phyloP scores from a whole-genome alignment of 2,797 vertebrate species.

The Apogon hyalosoma region DNA sequence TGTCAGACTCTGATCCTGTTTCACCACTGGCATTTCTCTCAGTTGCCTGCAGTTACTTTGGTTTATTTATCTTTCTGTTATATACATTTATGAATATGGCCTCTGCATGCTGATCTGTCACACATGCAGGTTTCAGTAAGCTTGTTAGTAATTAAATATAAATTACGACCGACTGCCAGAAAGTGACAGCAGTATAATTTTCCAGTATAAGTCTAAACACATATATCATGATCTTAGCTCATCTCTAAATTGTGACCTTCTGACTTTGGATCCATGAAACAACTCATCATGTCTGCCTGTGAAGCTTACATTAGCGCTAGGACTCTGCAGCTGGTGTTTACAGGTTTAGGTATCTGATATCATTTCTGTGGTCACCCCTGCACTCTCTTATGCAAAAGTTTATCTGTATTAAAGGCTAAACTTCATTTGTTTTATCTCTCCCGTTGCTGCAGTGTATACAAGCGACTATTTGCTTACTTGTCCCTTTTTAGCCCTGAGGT shows the following conservation, averaged over 20 bases:
- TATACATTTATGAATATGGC: background rate
- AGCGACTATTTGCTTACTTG: conserved; percentile 55
- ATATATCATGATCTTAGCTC: background rate
- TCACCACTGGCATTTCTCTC: conserved; percentile 35
- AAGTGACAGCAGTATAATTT: background rate
- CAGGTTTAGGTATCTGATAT: conserved; percentile 1
- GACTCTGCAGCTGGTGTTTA: background rate
- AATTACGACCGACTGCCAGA: background rate
- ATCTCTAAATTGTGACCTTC: conserved; percentile 2
- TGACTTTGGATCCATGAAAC: conserved; percentile 5
- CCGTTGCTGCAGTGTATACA: conserved; percentile 18
- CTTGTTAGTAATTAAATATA: background rate
- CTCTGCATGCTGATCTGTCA: background rate
- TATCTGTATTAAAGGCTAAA: conserved; percentile 18
- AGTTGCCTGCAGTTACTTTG: conserved; percentile 15
- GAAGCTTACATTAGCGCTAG: background rate
- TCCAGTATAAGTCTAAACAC: background rate
- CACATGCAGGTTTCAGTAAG: background rate
- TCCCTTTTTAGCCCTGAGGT: conserved; percentile 65
- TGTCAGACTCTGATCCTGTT: conserved; percentile 40
- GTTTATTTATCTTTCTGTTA: conserved; percentile 2
- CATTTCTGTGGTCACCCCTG: conserved; percentile 6
- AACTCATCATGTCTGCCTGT: background rate
- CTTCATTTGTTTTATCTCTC: conserved; percentile 26
- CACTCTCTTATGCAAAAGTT: conserved; percentile 9